A percentile compares a stretch with the other conserved stretches of the same genome.
These are phyloP conservation scores for Cinara cedri DNA, from an alignment of 2,888 invertebrate genomes.

Conservation along the genomic window DNA sequence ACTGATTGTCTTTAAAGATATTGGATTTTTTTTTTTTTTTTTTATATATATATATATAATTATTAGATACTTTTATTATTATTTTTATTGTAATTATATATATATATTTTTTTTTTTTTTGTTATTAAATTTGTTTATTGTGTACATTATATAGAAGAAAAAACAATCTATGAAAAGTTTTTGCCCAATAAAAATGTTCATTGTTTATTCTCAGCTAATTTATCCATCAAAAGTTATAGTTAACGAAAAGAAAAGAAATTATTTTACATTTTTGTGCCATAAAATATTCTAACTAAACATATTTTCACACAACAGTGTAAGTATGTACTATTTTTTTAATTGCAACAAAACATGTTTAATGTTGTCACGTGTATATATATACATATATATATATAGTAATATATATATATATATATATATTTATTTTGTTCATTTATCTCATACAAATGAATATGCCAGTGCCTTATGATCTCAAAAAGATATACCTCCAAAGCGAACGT, in stretches of 20 bases:
- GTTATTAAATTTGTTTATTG: too few relatives aligned
- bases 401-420: slow-evolving; percentile 3
- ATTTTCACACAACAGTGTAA: slow-evolving; percentile 41
- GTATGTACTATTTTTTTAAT: slow-evolving; percentile 28
- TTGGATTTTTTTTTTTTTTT: slow-evolving; percentile 17
- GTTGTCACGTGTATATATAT: slow-evolving; percentile 3
- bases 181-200: background rate
- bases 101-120: background rate
- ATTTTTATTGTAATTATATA: background rate
- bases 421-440: slow-evolving; percentile 38
- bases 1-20: slow-evolving; percentile 50
- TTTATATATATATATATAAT: slow-evolving; percentile 9
- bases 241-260: slow-evolving; percentile 1
- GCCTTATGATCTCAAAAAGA: slow-evolving; percentile 56
- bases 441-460: slow-evolving; percentile 52
- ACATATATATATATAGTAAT: background rate
- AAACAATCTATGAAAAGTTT: slow-evolving; percentile 10
- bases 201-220: slow-evolving; percentile 11
- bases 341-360: slow-evolving; percentile 13
- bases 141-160: background rate
- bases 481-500: slow-evolving; percentile 48
- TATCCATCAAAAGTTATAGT: background rate
- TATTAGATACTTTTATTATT: slow-evolving; percentile 29
- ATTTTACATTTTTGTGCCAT: slow-evolving; percentile 50
- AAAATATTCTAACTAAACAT: slow-evolving; percentile 21